Evolutionary conservation across 2,888 invertebrate species (phyloP).

Genomic region (Nycteola revayana): DNA sequence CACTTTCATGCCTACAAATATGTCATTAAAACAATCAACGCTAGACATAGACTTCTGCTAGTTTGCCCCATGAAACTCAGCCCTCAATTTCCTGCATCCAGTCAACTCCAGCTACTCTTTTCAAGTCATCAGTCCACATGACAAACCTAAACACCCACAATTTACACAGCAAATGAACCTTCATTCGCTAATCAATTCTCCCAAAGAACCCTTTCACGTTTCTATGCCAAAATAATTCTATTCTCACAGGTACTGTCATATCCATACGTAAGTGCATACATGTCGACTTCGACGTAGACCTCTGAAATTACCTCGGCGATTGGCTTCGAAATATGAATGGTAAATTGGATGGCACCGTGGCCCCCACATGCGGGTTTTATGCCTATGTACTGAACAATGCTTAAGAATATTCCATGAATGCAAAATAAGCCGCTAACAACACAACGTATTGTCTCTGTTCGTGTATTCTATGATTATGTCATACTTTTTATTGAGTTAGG

Average conservation of each 20-base stretch:
- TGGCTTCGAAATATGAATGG: constrained; percentile 75
- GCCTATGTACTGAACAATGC: constrained; percentile 61
- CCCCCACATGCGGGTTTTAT: constrained; percentile 53
- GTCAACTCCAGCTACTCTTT: too few species aligned
- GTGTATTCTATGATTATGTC: constrained; percentile 65
- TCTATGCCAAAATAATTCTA: constrained; percentile 5
- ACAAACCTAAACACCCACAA: too few species aligned
- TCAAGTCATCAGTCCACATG: too few species aligned
- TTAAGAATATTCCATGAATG: constrained; percentile 79
- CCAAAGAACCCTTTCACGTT: constrained; percentile 1
- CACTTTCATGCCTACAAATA: too few species aligned
- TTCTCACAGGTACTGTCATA: constrained; percentile 15
- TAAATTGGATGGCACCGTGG: constrained; percentile 66
- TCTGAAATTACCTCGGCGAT: constrained; percentile 71
- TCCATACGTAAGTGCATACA: constrained; percentile 32
- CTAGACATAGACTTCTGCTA: too few species aligned
- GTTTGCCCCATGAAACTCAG: too few species aligned
- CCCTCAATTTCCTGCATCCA: too few species aligned
- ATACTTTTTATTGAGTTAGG: constrained; percentile 38
- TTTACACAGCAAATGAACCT: neutral
- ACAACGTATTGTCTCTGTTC: constrained; percentile 57
- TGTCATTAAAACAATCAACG: too few species aligned
- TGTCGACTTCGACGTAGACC: constrained; percentile 45
- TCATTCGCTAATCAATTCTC: constrained; percentile 1
- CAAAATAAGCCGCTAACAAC: constrained; percentile 71